Base-by-base conservation (phyloP, 2,888 invertebrate species). In the Amaurobius ferox region DNA sequence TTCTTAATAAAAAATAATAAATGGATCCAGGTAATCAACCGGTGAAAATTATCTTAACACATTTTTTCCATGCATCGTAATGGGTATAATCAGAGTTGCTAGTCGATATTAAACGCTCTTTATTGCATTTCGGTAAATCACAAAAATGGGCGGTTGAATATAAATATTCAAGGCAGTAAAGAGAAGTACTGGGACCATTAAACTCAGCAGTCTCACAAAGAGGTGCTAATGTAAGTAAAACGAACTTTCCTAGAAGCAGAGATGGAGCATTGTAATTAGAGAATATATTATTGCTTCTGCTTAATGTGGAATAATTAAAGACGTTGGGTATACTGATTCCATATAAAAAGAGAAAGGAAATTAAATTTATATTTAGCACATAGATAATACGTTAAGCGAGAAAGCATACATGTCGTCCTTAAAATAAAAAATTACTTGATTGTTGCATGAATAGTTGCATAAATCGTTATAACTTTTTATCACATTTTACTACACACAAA, bases 41-140 rank as follows among this genome's bases (percentile, higher is more conserved):
- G 68, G 66, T 35, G 61, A 67, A 80, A 80, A 80, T 80, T 74
- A 80, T 74, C 71, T 39, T 64, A 79, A 79, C 79, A 40, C 35
- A 40, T n/a, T 48, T 19, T 40, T 30, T 39, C 55, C 67, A 80
- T 29, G 73, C 55, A 67, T 61, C 40, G 35, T 19, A 66, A 40
- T 66, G 6, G 16, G 73, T 61, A 72, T 73, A 81, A 74, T 81
- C 74, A 74, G 76, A 76, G 68, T 74, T 67, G 72, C 74, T 61
- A 80, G 35, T 74, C 73, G 62, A 76, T 81, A 81, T 81, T 81
- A 81, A 83, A 64, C 35, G 81, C 40, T 64, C 81, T 83, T 83
- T 76, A 83, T 76, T 64, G 76, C 64, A 9, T 29, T 70, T 32
- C 71, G 76, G 64, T 83, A 83, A 71, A 83, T 83, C 81, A 83